Percentiles rank a stretch among this genome's conserved stretches.
These are phyloP conservation scores for Habrosyne pyritoides DNA, from an alignment of 2,888 invertebrate genomes.

Conservation along the genomic window DNA sequence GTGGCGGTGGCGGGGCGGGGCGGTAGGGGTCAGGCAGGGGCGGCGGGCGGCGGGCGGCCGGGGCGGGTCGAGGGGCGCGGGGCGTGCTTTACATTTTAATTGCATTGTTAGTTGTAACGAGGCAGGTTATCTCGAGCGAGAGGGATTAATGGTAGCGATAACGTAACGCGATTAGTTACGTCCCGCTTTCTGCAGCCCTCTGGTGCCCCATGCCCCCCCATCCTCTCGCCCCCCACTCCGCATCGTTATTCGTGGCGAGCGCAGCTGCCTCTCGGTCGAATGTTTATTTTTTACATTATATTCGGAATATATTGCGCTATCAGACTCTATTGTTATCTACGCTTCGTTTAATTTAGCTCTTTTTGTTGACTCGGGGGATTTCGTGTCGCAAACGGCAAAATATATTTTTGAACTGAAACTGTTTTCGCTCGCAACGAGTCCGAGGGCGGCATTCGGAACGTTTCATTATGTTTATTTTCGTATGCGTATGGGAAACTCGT, in stretches of 20 bases:
- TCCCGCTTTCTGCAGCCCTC: neutral
- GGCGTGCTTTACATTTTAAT: conserved; percentile 31
- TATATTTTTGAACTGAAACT: neutral
- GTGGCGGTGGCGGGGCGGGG: conserved; percentile 11
- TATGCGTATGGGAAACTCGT: conserved; percentile 14
- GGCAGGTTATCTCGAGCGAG: conserved; percentile 26
- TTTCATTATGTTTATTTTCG: conserved; percentile 19
- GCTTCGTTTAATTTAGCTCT: conserved; percentile 29
- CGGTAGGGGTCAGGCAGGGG: conserved; percentile 28
- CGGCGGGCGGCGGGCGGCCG: conserved; percentile 76
- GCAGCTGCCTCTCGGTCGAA: neutral
- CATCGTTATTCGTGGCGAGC: neutral
- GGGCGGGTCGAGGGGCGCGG: conserved; percentile 30
- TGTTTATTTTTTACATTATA: conserved; percentile 16
- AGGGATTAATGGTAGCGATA: conserved; percentile 27
- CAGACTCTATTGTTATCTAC: conserved; percentile 26
- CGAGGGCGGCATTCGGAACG: conserved; percentile 11
- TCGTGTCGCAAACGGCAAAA: conserved; percentile 19
- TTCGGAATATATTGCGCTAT: conserved; percentile 22
- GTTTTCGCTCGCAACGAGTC: neutral
- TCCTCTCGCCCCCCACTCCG: neutral
- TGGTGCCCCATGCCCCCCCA: too few species aligned
- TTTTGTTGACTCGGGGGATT: conserved; percentile 29
- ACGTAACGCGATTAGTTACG: conserved; percentile 18
- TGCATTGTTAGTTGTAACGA: conserved; percentile 32